Percentiles rank a stretch among this genome's conserved stretches.
phyloP scores from a whole-genome alignment of 2,797 vertebrate species.

The Eupleurogrammus muticus region DNA sequence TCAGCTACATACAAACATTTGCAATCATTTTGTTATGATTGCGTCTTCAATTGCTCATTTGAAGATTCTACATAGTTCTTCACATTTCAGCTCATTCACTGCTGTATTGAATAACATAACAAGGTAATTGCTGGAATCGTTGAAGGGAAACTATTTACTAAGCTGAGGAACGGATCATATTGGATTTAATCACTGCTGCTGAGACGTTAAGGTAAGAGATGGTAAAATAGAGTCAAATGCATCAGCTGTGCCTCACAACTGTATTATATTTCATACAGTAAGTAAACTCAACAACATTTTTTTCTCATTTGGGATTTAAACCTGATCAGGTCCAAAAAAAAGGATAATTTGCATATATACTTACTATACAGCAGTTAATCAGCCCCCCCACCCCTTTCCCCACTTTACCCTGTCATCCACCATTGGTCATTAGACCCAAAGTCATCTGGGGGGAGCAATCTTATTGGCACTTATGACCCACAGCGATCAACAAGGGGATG shows the following conservation, averaged over 20 bases:
- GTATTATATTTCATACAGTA: background rate
- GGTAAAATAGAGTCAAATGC: background rate
- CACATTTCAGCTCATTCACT: background rate
- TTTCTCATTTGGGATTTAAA: too few relatives aligned
- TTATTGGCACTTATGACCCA: constrained; percentile 60
- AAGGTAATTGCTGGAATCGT: background rate
- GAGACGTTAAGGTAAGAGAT: background rate
- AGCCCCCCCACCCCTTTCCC: background rate
- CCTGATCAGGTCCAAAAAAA: too few relatives aligned
- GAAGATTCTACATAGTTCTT: background rate
- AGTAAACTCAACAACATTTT: constrained; percentile 3
- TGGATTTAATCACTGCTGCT: background rate
- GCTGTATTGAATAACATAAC: background rate
- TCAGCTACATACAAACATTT: constrained; percentile 1
- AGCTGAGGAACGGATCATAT: background rate
- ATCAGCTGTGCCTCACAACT: background rate
- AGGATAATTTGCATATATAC: too few relatives aligned
- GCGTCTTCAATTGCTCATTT: background rate
- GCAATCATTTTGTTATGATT: constrained; percentile 15
- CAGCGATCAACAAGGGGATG: constrained; percentile 58
- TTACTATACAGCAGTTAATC: constrained; percentile 6
- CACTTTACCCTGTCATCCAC: constrained; percentile 27
- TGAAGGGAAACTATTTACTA: background rate
- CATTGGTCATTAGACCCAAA: constrained; percentile 48
- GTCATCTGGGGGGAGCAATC: constrained; percentile 47